Evolutionary conservation across 2,888 invertebrate species (phyloP), one percentile per base, ranked within the genome.

Genomic region (Rotaria sp.): DNA sequence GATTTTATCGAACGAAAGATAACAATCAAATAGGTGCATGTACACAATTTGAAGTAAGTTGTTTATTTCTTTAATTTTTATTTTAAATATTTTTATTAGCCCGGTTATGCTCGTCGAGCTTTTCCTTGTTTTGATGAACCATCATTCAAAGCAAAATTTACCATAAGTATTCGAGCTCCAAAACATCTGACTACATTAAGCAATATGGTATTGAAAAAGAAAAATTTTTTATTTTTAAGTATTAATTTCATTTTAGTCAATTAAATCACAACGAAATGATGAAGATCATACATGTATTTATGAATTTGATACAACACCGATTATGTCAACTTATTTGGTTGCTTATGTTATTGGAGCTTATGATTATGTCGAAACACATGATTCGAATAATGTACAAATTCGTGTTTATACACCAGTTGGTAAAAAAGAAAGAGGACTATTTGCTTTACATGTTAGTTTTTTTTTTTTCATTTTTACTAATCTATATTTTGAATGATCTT

Each of bases 41-140:
- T 18, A 86, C 86, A 48, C 86, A 86, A 86, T 86, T 86, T 30
- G 84, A 86, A 67, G 85, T 86, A 45, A 48, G 26, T 48, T 26
- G 30, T 18, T 30, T 1, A 21, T n/a, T 41, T 80, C 13, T 21
- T 80, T 35, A 24, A 7, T 41, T 41, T 18, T 13, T 26, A 30
- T 30, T 3, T 21, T 38, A 24, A 18, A 2, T 45, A 10, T 55
- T 59, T 35, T 41, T 41, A 13, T 35, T 52, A 86, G 85, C 84
- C 86, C 38, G 86, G 84, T 18, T 84, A 92, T 89, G 96, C 96
- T 0, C 93, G 96, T 50, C 92, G 94, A 88, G 95, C 95, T 0
- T 96, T 96, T 92, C 96, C 96, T 0, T 96, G 96, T 91, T 96
- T 95, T 92, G 96, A 96, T 91, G 96, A 96, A 91, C 96, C 96